Conservation (phyloP, 2,113 vertebrate genomes). For the Sminthopsis crassicaudata region DNA sequence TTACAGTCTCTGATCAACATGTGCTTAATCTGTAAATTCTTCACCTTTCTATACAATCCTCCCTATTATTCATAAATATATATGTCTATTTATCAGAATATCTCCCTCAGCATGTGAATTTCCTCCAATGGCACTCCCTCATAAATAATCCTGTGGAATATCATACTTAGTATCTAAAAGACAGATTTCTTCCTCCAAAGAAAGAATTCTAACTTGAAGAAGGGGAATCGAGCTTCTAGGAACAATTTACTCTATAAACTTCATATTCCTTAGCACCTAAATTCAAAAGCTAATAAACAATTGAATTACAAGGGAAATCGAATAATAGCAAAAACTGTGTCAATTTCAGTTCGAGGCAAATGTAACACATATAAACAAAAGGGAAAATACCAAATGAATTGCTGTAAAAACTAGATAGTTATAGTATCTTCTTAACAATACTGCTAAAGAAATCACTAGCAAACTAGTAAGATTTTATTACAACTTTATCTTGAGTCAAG, state of each 20-base stretch:
- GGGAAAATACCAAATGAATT: neutral
- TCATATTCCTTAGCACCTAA: neutral
- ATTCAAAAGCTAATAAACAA: neutral
- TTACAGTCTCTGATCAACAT: too few species aligned
- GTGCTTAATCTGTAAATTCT: too few species aligned
- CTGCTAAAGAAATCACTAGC: neutral
- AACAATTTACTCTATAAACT: neutral
- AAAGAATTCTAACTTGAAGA: neutral
- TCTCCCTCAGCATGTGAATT: too few species aligned
- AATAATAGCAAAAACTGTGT: neutral
- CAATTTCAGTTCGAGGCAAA: neutral
- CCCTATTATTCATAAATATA: too few species aligned
- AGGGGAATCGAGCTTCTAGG: neutral
- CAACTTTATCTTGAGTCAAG: neutral
- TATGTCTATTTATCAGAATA: too few species aligned
- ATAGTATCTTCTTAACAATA: neutral
- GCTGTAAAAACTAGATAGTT: neutral
- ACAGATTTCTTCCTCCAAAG: neutral
- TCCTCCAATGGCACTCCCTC: too few species aligned
- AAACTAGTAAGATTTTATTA: neutral
- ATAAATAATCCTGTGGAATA: neutral
- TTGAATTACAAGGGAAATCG: neutral
- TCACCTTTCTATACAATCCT: too few species aligned
- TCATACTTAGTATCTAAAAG: neutral
- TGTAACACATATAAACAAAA: neutral